Evolutionary conservation across 2,113 vertebrate species (phyloP), one percentile per base, ranked within the genome.

Genomic region (cat (Felis catus)): DNA sequence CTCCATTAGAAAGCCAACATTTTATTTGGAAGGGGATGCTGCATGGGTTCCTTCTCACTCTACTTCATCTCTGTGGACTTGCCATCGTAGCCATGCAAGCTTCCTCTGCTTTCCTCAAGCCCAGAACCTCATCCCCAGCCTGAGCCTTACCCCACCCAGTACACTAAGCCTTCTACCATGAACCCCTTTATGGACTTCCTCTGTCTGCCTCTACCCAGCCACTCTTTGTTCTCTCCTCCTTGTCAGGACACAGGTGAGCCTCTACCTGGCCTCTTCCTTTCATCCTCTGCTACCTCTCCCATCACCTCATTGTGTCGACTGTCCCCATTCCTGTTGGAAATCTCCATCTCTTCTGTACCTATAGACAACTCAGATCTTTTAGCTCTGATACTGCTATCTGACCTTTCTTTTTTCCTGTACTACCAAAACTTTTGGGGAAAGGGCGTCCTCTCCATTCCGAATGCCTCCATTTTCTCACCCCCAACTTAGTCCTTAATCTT

Each of bases 211-310:
- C 79, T 29, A 68, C 15, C 0, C 13, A 31, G 0, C 58, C 27
- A 33, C 29, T 51, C 82, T 55, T 55, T 76, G 11, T 78, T 66
- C 11, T 39, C 55, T 36, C 74, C 33, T 74, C 81, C 92, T 95
- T 97, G 95, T 76, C 61, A 96, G 70, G 80, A 87, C 15, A 76
- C n/a, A 81, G n/a, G 29, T 27, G 48, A 76, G 19, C n/a, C n/a
- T 74, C 29, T 65, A n/a, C 13, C 6, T 41, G 70, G 21, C 13
- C 15, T 55, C 58, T 21, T 66, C 31, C 10, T 29, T 39, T 58
- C n/a, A 48, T 29, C 15, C 14, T 3, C 63, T 83, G 27, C 85
- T 7, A 27, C 29, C 61, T 53, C 63, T 79, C 25, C 10, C 55
- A 31, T 7, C 18, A 63, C 1, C 1, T 10, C 3, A 0, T 4